Conservation (phyloP, 2,888 invertebrate species). For the Lasioglossum morio region DNA sequence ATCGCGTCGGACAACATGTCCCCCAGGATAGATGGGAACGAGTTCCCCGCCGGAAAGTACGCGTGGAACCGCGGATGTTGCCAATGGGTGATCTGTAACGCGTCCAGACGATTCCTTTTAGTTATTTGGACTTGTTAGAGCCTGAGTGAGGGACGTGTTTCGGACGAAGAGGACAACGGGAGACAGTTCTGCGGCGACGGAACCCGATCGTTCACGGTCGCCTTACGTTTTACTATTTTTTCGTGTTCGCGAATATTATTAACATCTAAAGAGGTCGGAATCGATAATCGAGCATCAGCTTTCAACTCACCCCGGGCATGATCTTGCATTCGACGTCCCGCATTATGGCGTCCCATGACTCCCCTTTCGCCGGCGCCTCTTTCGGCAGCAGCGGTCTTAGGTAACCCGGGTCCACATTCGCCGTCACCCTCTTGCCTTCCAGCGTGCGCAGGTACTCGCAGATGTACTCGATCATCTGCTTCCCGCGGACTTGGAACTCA, state of each 20-base stretch:
- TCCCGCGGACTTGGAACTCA: constrained; percentile 94
- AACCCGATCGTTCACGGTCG: no score
- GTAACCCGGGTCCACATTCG: constrained; percentile 96
- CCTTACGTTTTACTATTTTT: constrained; percentile 42
- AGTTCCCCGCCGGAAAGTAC: constrained; percentile 99
- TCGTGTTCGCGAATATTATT: constrained; percentile 66
- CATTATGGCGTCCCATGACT: constrained; percentile 95
- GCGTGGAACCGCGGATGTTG: constrained; percentile 99
- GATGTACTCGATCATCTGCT: constrained; percentile 98
- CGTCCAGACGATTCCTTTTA: neutral
- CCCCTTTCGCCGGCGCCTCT: constrained; percentile 93
- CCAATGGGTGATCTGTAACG: constrained; percentile 93
- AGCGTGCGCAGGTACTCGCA: constrained; percentile 95
- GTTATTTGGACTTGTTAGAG: neutral
- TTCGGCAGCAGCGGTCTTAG: constrained; percentile 91
- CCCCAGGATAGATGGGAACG: constrained; percentile 97
- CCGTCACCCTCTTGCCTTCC: constrained; percentile 92
- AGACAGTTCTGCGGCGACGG: no score
- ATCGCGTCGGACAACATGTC: constrained; percentile 99
- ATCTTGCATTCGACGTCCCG: constrained; percentile 95
- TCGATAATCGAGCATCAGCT: constrained; percentile 59
- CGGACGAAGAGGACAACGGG: neutral
- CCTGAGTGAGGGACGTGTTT: neutral
- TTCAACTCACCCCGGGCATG: constrained; percentile 92
- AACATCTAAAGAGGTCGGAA: constrained; percentile 65